Evolutionary conservation across 2,888 invertebrate genomes (phyloP).

Genomic region (Ornithoptera priamus): DNA sequence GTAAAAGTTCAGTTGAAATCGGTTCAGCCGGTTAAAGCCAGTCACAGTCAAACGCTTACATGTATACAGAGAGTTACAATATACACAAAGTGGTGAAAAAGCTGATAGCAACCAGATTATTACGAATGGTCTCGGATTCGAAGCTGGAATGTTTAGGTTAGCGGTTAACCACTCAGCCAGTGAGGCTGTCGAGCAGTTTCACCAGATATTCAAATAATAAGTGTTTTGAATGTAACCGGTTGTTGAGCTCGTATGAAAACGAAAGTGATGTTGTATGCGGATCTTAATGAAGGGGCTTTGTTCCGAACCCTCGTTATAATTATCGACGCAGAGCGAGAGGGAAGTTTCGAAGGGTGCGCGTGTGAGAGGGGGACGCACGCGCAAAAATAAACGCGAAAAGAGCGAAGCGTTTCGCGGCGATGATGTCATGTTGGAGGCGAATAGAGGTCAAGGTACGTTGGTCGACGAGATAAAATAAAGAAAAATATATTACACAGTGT

Average conservation of each 20-base stretch:
- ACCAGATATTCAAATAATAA: background rate
- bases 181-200: background rate
- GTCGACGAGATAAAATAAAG: slow-evolving; percentile 39
- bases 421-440: slow-evolving; percentile 70
- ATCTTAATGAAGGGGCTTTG: slow-evolving; percentile 38
- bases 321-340: slow-evolving; percentile 40
- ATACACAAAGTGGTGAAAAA: too few species aligned
- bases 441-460: slow-evolving; percentile 73
- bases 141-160: too few species aligned
- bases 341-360: slow-evolving; percentile 22
- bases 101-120: too few species aligned
- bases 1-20: too few species aligned
- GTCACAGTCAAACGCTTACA: too few species aligned
- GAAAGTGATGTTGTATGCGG: slow-evolving; percentile 29
- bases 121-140: too few species aligned
- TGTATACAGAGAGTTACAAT: too few species aligned
- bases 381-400: slow-evolving; percentile 63
- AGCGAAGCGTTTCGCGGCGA: slow-evolving; percentile 44
- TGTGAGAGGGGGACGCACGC: slow-evolving; percentile 46
- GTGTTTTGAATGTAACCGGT: slow-evolving; percentile 12
- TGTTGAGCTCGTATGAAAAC: slow-evolving; percentile 21
- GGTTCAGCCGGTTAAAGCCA: too few species aligned
- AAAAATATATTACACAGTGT: slow-evolving; percentile 24
- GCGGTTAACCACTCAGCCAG: too few species aligned
- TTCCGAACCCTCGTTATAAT: slow-evolving; percentile 39